Evolutionary conservation across 1,140 invertebrate species (phyloP), one percentile per base, ranked within the genome.

Genomic region (Mactra quadrangularis): DNA sequence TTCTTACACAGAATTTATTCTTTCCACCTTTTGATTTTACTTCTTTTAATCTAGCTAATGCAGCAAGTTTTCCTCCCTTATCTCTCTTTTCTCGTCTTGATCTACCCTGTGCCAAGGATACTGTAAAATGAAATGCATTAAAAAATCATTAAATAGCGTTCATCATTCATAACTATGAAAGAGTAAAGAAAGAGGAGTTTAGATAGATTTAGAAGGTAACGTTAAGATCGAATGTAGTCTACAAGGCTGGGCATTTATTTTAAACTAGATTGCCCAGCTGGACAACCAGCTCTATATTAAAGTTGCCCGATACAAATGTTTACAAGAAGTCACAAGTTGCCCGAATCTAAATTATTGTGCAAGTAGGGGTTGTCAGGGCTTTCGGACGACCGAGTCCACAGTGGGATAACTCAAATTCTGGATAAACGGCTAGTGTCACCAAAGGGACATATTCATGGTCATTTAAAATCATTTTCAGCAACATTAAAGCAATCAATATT

Each of bases 1-100:
- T 52, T 41, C 70, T 57, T 79, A 96, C 93, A 90, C 97, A 95
- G 94, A 97, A 98, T 94, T 98, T 98, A 92, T 97, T 94, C 93
- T 98, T 98, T 3, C 93, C 93, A 19, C 96, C 96, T 45, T 87
- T 76, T 59, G 93, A 93, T 93, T 97, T 98, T 3, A 97, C 91
- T 81, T 96, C 93, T 90, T 96, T 97, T 4, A 98, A 94, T 90
- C 95, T 96, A 91, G 97, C 96, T 38, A 98, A 94, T 13, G 97
- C 97, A 52, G 97, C 96, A 83, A 88, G 85, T 85, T 91, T 87
- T 6, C 93, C 93, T 38, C 78, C 83, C 68, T 91, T 93, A 83
- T 93, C 93, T 29, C 84, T 78, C 60, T 90, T 91, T 53, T 89
- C 77, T 41, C 93, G 86, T 25, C 88, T 86, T 27, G 91, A 90